These are phyloP conservation scores for Neuroterus valhalla DNA, from an alignment of 1,140 invertebrate genomes.

Conservation along the genomic window DNA sequence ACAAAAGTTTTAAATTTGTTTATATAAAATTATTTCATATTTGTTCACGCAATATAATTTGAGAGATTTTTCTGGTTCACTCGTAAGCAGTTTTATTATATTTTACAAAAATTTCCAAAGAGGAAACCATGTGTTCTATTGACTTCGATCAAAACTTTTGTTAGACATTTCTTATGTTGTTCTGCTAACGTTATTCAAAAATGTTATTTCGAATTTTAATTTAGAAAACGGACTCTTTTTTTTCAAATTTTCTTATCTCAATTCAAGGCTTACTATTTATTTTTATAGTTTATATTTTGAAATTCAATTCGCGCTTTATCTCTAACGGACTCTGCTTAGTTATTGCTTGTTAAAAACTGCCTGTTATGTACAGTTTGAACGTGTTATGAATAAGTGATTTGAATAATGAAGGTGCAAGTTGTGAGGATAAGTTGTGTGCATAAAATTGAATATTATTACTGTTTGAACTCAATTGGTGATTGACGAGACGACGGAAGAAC, in stretches of 20 bases:
- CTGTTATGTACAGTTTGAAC: constrained; percentile 27
- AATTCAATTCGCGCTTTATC: not conserved
- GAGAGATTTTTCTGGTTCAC: too few relatives aligned
- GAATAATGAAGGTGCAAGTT: constrained; percentile 1
- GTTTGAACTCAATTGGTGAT: constrained; percentile 14
- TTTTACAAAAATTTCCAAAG: not conserved
- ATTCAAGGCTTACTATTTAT: too few relatives aligned
- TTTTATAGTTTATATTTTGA: too few relatives aligned
- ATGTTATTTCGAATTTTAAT: too few relatives aligned
- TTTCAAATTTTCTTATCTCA: too few relatives aligned
- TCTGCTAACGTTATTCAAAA: not conserved
- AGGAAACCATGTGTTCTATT: constrained; percentile 10
- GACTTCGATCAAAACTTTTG: not conserved
- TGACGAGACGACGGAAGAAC: not conserved
- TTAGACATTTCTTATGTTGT: not conserved
- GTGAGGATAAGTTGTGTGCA: not conserved
- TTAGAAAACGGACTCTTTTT: too few relatives aligned
- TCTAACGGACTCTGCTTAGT: not conserved
- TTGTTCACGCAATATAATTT: too few relatives aligned
- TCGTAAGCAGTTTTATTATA: too few relatives aligned
- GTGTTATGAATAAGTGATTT: constrained; percentile 13
- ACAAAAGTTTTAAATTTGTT: too few relatives aligned
- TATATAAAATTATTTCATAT: too few relatives aligned
- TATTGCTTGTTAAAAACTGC: constrained; percentile 20
- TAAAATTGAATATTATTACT: constrained; percentile 11